Percentiles rank a stretch among this genome's conserved stretches.
phyloP scores from a whole-genome alignment of 2,888 invertebrate genomes.

The Sarcophaga variegata region DNA sequence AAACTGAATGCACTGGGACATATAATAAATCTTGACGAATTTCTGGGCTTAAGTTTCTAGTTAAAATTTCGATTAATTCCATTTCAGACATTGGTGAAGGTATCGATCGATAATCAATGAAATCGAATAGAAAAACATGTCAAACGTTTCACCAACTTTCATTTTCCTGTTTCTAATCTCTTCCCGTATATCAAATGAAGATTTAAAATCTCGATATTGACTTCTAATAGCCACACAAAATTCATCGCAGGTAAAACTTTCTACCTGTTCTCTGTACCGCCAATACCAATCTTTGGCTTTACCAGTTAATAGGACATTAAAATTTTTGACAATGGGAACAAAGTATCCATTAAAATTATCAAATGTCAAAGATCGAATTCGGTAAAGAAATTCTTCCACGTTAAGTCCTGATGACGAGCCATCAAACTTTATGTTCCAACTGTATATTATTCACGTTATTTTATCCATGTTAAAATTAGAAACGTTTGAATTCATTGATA shows the following conservation, averaged over 20 bases:
- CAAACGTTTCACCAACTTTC: not conserved
- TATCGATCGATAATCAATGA: no score
- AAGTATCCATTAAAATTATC: constrained; percentile 19
- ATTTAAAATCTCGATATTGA: no score
- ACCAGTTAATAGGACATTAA: constrained; percentile 10
- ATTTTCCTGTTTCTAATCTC: no score
- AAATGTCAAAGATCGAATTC: constrained; percentile 1
- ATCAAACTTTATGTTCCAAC: constrained; percentile 24
- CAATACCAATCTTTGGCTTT: constrained; percentile 57
- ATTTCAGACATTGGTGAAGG: not conserved
- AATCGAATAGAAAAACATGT: constrained; percentile 11
- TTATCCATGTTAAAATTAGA: constrained; percentile 6
- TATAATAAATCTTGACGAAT: constrained; percentile 3
- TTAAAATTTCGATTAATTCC: constrained; percentile 21
- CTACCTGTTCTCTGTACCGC: constrained; percentile 39
- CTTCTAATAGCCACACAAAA: no score
- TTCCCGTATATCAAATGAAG: no score
- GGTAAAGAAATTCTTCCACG: constrained; percentile 22
- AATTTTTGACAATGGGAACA: not conserved
- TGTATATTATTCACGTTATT: constrained; percentile 9
- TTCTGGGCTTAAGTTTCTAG: not conserved
- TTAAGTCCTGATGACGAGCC: not conserved
- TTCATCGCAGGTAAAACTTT: not conserved
- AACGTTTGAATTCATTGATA: not conserved
- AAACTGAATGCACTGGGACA: no score